phyloP scores from a whole-genome alignment of 37 sponge, comb jelly and placozoan species.

The Diacarnus erythraeanus region DNA sequence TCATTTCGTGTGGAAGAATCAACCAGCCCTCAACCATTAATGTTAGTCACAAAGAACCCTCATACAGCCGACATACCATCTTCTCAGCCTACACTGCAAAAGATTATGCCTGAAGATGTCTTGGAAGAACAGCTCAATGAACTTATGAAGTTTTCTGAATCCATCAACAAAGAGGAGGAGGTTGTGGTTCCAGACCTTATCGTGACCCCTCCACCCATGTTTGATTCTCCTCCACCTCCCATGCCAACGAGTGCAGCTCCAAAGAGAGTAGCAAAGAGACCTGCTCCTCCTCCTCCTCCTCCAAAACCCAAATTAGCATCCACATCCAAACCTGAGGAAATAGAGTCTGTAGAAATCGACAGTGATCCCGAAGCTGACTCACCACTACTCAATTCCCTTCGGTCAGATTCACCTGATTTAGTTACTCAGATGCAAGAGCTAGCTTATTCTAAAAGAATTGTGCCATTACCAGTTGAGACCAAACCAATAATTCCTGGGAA shows the following conservation, averaged over 20 bases:
- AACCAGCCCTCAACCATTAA: not conserved
- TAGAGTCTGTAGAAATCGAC: no score
- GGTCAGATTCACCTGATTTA: slow-evolving; percentile 6
- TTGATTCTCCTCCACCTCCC: slow-evolving; percentile 9
- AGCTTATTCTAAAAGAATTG: not conserved
- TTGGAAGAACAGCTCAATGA: not conserved
- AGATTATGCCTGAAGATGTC: not conserved
- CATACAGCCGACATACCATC: no score
- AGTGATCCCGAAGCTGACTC: not conserved
- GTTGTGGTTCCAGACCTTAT: not conserved
- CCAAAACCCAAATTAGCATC: not conserved
- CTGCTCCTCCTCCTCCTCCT: slow-evolving; percentile 20
- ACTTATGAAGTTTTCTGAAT: not conserved
- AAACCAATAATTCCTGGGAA: no score
- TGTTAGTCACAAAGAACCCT: no score
- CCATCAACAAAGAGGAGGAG: not conserved
- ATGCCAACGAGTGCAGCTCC: slow-evolving; percentile 3
- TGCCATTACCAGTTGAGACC: no score
- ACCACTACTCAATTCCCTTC: not conserved
- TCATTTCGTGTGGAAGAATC: not conserved
- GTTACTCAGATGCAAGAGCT: slow-evolving; percentile 10
- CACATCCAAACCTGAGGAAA: not conserved
- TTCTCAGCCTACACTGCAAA: not conserved
- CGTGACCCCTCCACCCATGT: not conserved
- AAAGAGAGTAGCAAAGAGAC: not conserved